phyloP scores from a whole-genome alignment of 2,797 vertebrate species.

The Poeciliopsis gracilis region DNA sequence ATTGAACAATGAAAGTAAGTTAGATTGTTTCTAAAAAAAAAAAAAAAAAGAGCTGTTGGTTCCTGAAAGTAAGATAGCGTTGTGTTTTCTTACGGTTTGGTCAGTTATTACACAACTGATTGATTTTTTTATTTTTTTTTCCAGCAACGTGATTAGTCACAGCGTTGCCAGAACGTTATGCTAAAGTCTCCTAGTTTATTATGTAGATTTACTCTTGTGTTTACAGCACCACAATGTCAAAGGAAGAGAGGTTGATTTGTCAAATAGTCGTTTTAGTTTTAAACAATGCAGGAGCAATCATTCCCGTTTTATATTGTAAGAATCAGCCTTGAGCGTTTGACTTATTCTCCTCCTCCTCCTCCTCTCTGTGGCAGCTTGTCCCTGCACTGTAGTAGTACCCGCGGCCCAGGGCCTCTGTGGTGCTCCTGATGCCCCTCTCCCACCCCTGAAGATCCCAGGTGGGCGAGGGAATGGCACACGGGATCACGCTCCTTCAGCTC shows the following conservation, averaged over 20 bases:
- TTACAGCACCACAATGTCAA: background rate
- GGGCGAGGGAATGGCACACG: conserved; percentile 99
- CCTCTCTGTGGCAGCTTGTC: conserved; percentile 71
- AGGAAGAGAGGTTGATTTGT: background rate
- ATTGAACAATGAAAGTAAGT: too few species aligned
- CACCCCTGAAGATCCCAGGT: conserved; percentile 99
- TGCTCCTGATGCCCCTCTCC: conserved; percentile 99
- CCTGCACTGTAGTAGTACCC: conserved; percentile 86
- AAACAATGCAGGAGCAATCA: background rate
- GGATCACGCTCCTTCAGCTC: conserved; percentile 99
- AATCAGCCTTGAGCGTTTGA: background rate
- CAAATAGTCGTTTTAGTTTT: background rate
- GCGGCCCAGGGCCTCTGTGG: conserved; percentile 95
- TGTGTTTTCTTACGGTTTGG: background rate
- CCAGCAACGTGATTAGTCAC: background rate
- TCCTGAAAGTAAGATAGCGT: background rate
- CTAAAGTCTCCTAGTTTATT: background rate
- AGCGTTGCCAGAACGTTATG: background rate
- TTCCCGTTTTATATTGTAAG: background rate
- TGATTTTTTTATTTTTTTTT: background rate
- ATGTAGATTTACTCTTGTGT: background rate
- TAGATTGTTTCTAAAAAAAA: background rate
- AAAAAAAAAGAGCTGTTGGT: background rate
- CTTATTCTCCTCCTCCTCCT: too few species aligned
- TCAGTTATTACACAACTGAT: conserved; percentile 37